Evolutionary conservation across 1,140 invertebrate species (phyloP), one percentile per base, ranked within the genome.

Genomic region (Globodera ellingtonae): DNA sequence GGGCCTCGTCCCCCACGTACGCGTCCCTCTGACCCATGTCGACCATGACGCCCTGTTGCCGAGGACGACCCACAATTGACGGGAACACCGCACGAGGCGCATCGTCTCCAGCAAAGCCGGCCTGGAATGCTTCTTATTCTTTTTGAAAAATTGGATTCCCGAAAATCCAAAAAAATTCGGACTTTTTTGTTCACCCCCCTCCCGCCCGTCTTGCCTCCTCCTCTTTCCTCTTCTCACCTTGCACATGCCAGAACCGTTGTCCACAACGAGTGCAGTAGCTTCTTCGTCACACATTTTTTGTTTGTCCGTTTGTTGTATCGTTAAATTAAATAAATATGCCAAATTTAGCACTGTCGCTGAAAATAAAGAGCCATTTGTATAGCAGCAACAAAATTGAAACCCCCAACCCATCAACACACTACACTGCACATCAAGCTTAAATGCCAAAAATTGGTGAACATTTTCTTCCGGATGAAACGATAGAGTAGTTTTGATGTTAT

Each of bases 1-100:
- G 95, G 88, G 96, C 96, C 91, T 97, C 96, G 90, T 98, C 96
- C 85, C 96, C 96, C 76, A 98, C 95, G 90, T 98, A 98, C 71
- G 93, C 94, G 91, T 98, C 95, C 82, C 91, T 97, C 90, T 97
- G 95, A 87, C 95, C 95, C 95, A 97, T 98, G 91, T 95, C 95
- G 84, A 98, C 95, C 95, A 98, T 97, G 85, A 98, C 95, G 89
- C 94, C 92, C 89, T 92, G 91, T 88, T 93, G 92, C 71, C 92
- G 87, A 69, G 92, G 92, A 74, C 92, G 89, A 78, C 92, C 92
- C 65, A 93, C 92, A 84, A 93, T 92, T 69, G 92, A 92, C 24
- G 92, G 92, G 85, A 92, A 92, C 47, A 92, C 92, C 88, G 95
- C 95, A 89, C 95, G 92, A 59, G 95, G 95, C 67, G 95, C 95